A percentile compares a stretch with the other conserved stretches of the same genome.
These are phyloP conservation scores for Sebastes hubbsi DNA, from an alignment of 2,797 vertebrate species.

Conservation along the genomic window DNA sequence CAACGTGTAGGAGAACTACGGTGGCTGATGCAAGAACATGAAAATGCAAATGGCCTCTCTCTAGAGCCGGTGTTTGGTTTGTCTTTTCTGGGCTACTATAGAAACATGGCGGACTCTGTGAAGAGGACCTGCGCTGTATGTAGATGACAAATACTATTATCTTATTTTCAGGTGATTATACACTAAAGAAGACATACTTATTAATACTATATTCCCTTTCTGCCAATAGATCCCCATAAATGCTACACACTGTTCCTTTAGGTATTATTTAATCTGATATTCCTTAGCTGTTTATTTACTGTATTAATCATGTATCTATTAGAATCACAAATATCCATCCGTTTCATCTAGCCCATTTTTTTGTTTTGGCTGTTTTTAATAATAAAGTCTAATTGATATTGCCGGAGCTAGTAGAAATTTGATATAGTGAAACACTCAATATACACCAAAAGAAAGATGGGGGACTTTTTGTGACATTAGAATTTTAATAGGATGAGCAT, in stretches of 20 bases:
- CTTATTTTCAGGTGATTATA: too few relatives aligned
- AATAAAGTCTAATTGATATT: background rate
- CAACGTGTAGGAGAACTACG: too few relatives aligned
- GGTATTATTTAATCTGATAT: background rate
- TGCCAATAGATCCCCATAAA: too few relatives aligned
- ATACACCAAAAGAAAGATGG: background rate
- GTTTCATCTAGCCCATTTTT: background rate
- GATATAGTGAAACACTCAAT: slow-evolving; percentile 17
- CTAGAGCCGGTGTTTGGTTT: too few relatives aligned
- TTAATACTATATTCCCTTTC: too few relatives aligned
- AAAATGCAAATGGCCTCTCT: too few relatives aligned
- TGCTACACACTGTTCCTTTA: background rate
- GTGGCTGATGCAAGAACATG: too few relatives aligned
- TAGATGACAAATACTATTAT: too few relatives aligned
- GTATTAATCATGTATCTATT: slow-evolving; percentile 6
- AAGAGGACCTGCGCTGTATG: too few relatives aligned
- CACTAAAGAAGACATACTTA: too few relatives aligned
- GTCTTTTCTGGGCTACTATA: too few relatives aligned
- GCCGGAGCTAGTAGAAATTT: slow-evolving; percentile 3
- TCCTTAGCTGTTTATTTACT: background rate
- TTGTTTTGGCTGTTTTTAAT: background rate
- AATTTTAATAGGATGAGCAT: slow-evolving; percentile 7
- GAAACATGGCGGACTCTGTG: too few relatives aligned
- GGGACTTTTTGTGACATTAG: background rate
- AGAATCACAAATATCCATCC: slow-evolving; percentile 16